Conservation (phyloP, 2,113 vertebrate genomes). For the Macrotis lagotis region DNA sequence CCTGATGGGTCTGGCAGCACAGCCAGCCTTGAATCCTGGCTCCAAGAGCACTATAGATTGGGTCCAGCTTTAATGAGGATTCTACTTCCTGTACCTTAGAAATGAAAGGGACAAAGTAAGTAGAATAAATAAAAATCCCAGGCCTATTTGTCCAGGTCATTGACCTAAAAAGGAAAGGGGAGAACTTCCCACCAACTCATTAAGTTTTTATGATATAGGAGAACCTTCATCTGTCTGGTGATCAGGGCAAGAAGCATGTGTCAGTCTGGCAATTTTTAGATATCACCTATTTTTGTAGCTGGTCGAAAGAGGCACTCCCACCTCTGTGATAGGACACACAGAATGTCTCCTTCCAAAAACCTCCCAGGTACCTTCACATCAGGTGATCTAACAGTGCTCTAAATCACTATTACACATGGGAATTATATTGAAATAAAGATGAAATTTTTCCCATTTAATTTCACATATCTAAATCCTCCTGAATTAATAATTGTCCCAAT, state of each 20-base stretch:
- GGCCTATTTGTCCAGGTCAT: not conserved
- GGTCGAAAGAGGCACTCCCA: not conserved
- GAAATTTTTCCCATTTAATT: not conserved
- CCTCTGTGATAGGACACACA: not conserved
- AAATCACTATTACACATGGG: not conserved
- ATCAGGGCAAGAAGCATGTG: not conserved
- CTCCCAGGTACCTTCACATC: not conserved
- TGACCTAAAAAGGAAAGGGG: not conserved
- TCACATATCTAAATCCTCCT: constrained; percentile 29
- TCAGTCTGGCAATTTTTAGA: not conserved
- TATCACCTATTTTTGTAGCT: not conserved
- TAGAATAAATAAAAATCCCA: not conserved
- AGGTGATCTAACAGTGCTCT: not conserved
- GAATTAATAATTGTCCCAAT: constrained; percentile 19
- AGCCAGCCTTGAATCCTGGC: not conserved
- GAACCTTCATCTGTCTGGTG: not conserved
- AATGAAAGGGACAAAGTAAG: not conserved
- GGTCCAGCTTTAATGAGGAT: not conserved
- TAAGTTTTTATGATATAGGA: not conserved
- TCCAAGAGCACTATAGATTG: not conserved
- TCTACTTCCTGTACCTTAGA: not conserved
- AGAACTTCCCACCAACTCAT: not conserved
- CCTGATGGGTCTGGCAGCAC: not conserved
- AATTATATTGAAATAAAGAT: not conserved
- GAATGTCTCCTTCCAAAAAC: not conserved